Conservation (phyloP, 2,888 invertebrate species). For the Colostygia pectinataria region DNA sequence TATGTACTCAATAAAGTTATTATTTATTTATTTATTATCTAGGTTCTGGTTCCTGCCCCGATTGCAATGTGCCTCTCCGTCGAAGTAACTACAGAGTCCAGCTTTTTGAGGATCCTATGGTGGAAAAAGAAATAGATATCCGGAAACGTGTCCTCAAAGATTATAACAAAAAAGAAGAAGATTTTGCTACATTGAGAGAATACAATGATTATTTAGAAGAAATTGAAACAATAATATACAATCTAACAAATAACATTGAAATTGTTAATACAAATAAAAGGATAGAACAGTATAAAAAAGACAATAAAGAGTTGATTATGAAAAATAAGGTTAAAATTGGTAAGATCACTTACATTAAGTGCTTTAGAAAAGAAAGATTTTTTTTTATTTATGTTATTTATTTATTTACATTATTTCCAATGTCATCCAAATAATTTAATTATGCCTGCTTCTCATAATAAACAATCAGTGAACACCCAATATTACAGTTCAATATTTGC, state of each 20-base stretch:
- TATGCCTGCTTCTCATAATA: no score
- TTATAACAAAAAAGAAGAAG: slow-evolving; percentile 97
- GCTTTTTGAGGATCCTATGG: slow-evolving; percentile 96
- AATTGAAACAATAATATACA: slow-evolving; percentile 95
- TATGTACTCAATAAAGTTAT: no score
- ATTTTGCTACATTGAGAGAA: slow-evolving; percentile 91
- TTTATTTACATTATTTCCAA: no score
- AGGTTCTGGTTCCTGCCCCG: slow-evolving; percentile 97
- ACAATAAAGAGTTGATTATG: slow-evolving; percentile 92
- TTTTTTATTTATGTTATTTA: no score
- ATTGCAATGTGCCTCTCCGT: slow-evolving; percentile 94
- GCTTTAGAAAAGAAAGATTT: no score
- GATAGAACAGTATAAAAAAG: slow-evolving; percentile 95
- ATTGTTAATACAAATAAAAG: slow-evolving; percentile 93
- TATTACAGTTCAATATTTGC: no score
- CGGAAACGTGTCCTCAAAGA: slow-evolving; percentile 93
- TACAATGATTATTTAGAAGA: slow-evolving; percentile 99
- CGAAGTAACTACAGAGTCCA: slow-evolving; percentile 96
- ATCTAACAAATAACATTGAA: slow-evolving; percentile 95
- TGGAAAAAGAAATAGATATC: slow-evolving; percentile 99
- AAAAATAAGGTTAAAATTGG: slow-evolving; percentile 90
- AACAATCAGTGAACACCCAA: no score
- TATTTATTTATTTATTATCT: not conserved
- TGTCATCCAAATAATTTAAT: no score
- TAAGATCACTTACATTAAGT: no score